Percentiles rank a stretch among this genome's conserved stretches.
Evolutionary conservation across 2,113 vertebrate species (phyloP).

Genomic region (Eulacestoma nigropectus): DNA sequence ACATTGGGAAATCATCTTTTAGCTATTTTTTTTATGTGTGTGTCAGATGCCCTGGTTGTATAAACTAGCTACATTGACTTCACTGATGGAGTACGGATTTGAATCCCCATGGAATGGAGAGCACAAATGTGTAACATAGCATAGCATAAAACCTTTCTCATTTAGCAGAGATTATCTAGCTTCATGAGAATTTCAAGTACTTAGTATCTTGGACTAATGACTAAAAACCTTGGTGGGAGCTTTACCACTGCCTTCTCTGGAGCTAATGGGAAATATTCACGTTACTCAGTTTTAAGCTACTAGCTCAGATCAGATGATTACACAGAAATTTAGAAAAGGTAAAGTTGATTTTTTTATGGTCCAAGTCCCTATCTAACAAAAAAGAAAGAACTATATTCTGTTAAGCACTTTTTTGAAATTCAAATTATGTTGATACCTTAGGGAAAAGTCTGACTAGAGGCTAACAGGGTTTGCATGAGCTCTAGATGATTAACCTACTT

Average conservation of each 20-base stretch:
- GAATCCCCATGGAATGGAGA: neutral
- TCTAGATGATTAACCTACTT: constrained; percentile 60
- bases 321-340: constrained; percentile 2
- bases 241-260: neutral
- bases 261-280: neutral
- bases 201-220: neutral
- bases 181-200: neutral
- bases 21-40: neutral
- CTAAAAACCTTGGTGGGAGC: neutral
- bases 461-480: constrained; percentile 17
- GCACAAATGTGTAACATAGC: neutral
- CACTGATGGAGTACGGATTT: neutral
- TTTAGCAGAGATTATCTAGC: neutral
- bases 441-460: constrained; percentile 32
- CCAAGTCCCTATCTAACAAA: constrained; percentile 26
- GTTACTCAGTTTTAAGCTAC: neutral
- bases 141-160: neutral
- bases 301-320: neutral
- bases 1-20: neutral
- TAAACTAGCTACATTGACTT: neutral
- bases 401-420: constrained; percentile 55
- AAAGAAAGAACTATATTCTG: constrained; percentile 11
- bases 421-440: constrained; percentile 47
- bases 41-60: neutral
- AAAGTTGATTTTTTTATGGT: constrained; percentile 11